These are phyloP conservation scores for Orthosia cruda DNA, from an alignment of 2,888 invertebrate species.

Conservation along the genomic window DNA sequence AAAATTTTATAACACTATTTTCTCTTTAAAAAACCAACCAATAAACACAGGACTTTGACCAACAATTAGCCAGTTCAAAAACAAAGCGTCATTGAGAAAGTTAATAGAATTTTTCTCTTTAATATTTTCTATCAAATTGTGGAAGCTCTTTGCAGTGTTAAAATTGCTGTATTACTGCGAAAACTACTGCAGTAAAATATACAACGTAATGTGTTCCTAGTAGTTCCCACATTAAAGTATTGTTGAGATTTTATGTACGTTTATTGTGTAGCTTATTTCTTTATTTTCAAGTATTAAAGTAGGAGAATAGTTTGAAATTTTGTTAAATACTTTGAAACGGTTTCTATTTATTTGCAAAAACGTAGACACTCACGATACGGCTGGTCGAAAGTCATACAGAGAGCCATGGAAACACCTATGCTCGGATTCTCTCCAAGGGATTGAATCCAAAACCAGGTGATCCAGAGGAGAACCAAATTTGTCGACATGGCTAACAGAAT, in stretches of 20 bases:
- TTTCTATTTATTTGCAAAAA: too few relatives aligned
- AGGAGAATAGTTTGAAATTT: too few relatives aligned
- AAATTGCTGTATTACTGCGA: constrained; percentile 20
- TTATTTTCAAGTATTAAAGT: neutral
- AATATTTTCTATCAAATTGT: constrained; percentile 26
- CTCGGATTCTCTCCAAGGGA: too few relatives aligned
- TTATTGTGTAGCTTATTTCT: neutral
- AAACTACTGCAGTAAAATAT: constrained; percentile 23
- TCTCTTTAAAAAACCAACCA: neutral
- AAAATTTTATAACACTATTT: neutral
- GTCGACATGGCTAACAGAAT: too few relatives aligned
- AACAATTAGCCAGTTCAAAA: constrained; percentile 8
- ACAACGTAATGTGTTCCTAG: constrained; percentile 1
- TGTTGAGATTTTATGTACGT: constrained; percentile 18
- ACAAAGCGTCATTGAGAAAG: constrained; percentile 2
- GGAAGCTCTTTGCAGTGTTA: constrained; percentile 16
- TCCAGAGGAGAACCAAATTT: too few relatives aligned
- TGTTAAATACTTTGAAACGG: too few relatives aligned
- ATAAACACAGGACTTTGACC: neutral
- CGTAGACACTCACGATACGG: too few relatives aligned
- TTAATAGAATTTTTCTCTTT: constrained; percentile 14
- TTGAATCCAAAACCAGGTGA: too few relatives aligned
- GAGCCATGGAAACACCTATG: too few relatives aligned
- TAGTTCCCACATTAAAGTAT: constrained; percentile 13
- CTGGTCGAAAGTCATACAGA: too few relatives aligned